phyloP scores from a whole-genome alignment of 2,888 invertebrate genomes.

The Agonopterix alstromeriana region DNA sequence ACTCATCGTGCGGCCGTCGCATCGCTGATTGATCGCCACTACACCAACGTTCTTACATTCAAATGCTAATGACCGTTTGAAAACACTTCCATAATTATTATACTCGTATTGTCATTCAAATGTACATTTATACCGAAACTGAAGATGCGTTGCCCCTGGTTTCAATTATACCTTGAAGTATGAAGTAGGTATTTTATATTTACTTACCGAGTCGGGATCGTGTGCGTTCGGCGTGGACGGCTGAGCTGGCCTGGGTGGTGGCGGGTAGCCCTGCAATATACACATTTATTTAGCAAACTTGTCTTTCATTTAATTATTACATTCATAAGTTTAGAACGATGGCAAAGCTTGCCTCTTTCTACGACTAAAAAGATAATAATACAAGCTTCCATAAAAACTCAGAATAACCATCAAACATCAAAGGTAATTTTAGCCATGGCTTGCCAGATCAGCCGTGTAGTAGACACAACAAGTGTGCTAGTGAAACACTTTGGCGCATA shows the following conservation, averaged over 20 bases:
- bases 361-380: too few relatives aligned
- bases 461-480: too few relatives aligned
- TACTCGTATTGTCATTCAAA: conserved; percentile 4
- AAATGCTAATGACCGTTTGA: conserved; percentile 16
- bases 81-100: conserved; percentile 5
- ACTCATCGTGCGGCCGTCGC: conserved; percentile 22
- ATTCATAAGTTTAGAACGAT: too few relatives aligned
- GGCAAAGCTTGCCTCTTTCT: too few relatives aligned
- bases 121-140: not conserved
- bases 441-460: too few relatives aligned
- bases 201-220: conserved; percentile 85
- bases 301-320: too few relatives aligned
- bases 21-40: conserved; percentile 6
- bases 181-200: not conserved
- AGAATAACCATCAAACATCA: too few relatives aligned
- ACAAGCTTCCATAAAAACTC: too few relatives aligned
- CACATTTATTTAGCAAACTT: too few relatives aligned
- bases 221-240: conserved; percentile 87
- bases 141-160: not conserved
- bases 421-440: too few relatives aligned
- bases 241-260: conserved; percentile 83
- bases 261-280: conserved; percentile 79
- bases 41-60: conserved; percentile 9
- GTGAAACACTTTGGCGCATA: too few relatives aligned
- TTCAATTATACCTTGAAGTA: not conserved